A percentile compares a stretch with the other conserved stretches of the same genome.
phyloP scores from a whole-genome alignment of 2,797 vertebrate genomes.

The Ara ararauna region DNA sequence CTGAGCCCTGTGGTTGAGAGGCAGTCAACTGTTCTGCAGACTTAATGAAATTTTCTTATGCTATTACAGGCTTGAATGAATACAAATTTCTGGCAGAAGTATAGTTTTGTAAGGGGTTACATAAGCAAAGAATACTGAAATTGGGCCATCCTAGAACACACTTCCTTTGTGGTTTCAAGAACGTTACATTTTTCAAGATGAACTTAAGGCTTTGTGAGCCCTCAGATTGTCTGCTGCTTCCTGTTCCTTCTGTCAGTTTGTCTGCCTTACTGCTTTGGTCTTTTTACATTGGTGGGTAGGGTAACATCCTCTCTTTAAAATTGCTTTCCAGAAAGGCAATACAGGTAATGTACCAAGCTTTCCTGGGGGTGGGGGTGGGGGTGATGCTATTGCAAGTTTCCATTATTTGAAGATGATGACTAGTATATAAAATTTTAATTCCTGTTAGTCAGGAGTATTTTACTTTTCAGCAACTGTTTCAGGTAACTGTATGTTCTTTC shows the following conservation, averaged over 20 bases:
- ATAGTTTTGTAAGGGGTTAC: constrained; percentile 16
- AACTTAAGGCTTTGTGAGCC: neutral
- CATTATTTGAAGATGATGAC: neutral
- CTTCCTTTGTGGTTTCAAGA: constrained; percentile 1
- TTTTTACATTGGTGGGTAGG: neutral
- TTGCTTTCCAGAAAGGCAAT: neutral
- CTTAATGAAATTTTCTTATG: constrained; percentile 13
- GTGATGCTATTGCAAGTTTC: neutral
- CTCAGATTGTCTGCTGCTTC: neutral
- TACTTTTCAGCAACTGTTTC: neutral
- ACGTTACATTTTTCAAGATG: neutral
- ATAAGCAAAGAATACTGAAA: neutral
- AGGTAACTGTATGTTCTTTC: neutral
- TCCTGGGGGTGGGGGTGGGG: neutral
- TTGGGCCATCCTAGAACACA: neutral
- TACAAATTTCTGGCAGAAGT: constrained; percentile 27
- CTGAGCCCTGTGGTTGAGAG: neutral
- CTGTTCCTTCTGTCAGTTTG: neutral
- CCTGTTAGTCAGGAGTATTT: neutral
- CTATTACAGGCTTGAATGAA: constrained; percentile 5
- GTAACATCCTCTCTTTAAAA: neutral
- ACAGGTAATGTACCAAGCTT: neutral
- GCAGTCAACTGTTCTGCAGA: neutral
- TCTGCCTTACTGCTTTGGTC: neutral
- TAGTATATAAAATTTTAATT: neutral